phyloP scores from a whole-genome alignment of 1,140 invertebrate species.

The Oppia nitens region DNA sequence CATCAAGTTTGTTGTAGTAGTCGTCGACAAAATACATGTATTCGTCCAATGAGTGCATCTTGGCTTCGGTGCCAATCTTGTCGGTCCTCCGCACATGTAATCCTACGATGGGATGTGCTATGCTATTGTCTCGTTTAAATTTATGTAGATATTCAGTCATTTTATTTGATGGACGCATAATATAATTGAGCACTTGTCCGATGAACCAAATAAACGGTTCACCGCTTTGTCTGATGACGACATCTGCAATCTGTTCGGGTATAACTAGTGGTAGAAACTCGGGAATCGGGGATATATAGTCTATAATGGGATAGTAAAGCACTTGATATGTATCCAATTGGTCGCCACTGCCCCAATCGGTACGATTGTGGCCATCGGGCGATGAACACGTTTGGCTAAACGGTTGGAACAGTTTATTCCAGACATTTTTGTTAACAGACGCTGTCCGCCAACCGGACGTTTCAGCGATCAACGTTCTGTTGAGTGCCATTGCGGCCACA shows the following conservation, averaged over 20 bases:
- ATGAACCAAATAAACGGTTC: slow-evolving; percentile 95
- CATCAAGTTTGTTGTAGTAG: slow-evolving; percentile 31
- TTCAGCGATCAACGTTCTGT: slow-evolving; percentile 80
- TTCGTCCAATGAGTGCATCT: slow-evolving; percentile 81
- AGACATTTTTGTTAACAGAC: slow-evolving; percentile 45
- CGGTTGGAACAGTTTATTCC: slow-evolving; percentile 86
- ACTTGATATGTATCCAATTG: slow-evolving; percentile 29
- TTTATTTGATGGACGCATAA: slow-evolving; percentile 54
- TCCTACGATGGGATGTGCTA: slow-evolving; percentile 74
- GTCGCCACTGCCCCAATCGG: slow-evolving; percentile 16
- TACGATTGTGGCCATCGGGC: slow-evolving; percentile 15
- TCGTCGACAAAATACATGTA: slow-evolving; percentile 89
- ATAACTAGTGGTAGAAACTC: slow-evolving; percentile 75
- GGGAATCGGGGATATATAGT: slow-evolving; percentile 67
- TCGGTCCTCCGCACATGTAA: slow-evolving; percentile 89
- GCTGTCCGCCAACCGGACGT: slow-evolving; percentile 93
- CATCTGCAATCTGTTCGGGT: slow-evolving; percentile 66
- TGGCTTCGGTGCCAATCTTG: slow-evolving; percentile 94
- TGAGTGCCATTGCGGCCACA: slow-evolving; percentile 82
- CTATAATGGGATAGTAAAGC: slow-evolving; percentile 77
- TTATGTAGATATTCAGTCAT: slow-evolving; percentile 52
- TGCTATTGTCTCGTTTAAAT: slow-evolving; percentile 55
- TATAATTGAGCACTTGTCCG: slow-evolving; percentile 78
- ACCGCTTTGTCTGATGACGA: slow-evolving; percentile 67
- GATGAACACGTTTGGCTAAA: slow-evolving; percentile 64